Percentiles rank a stretch among this genome's conserved stretches.
Conservation (phyloP, 2,113 vertebrate species). For the Fregetta grallaria region DNA sequence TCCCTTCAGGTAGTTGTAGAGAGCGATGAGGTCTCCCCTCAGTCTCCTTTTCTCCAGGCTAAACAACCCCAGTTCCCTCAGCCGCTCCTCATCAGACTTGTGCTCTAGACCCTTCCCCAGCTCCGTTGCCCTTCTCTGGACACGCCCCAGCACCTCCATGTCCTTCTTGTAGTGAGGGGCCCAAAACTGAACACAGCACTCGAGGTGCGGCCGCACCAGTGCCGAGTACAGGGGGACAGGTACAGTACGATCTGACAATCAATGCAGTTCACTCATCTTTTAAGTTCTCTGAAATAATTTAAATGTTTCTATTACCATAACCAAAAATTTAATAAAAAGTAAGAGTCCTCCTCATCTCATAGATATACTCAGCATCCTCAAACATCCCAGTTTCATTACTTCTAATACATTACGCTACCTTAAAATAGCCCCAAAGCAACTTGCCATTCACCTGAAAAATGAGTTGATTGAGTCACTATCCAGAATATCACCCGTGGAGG, state of each 20-base stretch:
- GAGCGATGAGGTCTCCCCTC: no score
- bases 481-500: not conserved
- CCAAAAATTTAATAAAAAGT: not conserved
- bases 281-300: not conserved
- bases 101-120: not conserved
- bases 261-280: not conserved
- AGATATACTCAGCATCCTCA: not conserved
- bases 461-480: not conserved
- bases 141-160: not conserved
- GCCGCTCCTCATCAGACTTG: not conserved
- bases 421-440: not conserved
- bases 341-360: not conserved
- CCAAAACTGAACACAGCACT: not conserved
- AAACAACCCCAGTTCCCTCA: not conserved
- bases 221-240: no score
- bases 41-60: no score
- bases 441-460: not conserved
- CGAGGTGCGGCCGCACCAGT: not conserved
- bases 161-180: not conserved
- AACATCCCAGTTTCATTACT: not conserved
- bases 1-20: no score
- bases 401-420: not conserved
- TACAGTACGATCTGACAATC: not conserved
- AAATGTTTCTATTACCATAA: not conserved
- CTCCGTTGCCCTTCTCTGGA: not conserved